Conservation (phyloP, 2,888 invertebrate genomes). For the Stenichneumon culpator region DNA sequence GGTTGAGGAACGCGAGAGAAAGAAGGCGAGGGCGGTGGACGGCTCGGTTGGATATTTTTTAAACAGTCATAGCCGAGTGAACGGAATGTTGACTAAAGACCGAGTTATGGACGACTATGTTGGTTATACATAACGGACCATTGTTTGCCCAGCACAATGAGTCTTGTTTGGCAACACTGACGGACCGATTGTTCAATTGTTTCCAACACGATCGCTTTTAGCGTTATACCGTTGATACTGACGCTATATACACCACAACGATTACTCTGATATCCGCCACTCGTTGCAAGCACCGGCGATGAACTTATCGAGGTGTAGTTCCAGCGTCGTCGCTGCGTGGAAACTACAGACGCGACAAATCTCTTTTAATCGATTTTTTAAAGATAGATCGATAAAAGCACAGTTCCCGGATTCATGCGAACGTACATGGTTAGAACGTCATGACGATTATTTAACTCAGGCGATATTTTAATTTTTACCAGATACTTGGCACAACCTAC, state of each 20-base stretch:
- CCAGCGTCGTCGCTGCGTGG: background rate
- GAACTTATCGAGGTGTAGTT: slow-evolving; percentile 10
- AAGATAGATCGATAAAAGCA: background rate
- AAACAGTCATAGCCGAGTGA: slow-evolving; percentile 71
- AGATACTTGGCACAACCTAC: background rate
- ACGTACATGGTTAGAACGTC: background rate
- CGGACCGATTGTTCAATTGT: slow-evolving; percentile 78
- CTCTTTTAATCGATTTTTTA: background rate
- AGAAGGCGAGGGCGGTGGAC: slow-evolving; percentile 61
- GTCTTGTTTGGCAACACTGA: slow-evolving; percentile 79
- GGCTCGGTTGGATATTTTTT: slow-evolving; percentile 79
- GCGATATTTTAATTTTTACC: background rate
- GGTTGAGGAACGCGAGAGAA: slow-evolving; percentile 17
- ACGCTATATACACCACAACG: slow-evolving; percentile 39
- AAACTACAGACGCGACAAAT: background rate
- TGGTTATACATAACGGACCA: slow-evolving; percentile 77
- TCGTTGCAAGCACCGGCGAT: slow-evolving; percentile 6
- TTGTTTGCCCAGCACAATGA: slow-evolving; percentile 82
- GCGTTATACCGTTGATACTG: slow-evolving; percentile 63
- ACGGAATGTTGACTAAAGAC: slow-evolving; percentile 77
- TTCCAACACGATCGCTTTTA: slow-evolving; percentile 70
- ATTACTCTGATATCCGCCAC: slow-evolving; percentile 42
- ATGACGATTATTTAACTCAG: background rate
- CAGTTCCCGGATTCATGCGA: background rate
- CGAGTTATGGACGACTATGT: slow-evolving; percentile 74